Conservation (phyloP, 2,113 vertebrate genomes). For the Tupaia chinensis region DNA sequence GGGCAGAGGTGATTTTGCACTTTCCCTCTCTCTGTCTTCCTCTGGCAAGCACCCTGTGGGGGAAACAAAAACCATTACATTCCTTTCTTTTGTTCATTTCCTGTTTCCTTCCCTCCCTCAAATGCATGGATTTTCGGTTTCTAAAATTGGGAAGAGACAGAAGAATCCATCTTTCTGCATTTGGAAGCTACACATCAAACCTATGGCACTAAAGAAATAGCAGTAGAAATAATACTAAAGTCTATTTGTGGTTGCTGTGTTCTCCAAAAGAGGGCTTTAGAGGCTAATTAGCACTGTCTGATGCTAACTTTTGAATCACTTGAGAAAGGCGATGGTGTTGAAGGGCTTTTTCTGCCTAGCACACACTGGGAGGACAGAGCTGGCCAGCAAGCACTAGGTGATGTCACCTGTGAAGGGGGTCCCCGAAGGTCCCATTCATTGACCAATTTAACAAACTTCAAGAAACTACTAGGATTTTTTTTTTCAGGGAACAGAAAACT, state of each 20-base stretch:
- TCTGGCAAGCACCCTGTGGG: too few species aligned
- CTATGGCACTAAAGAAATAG: background rate
- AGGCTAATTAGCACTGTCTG: background rate
- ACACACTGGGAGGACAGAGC: conserved; percentile 90
- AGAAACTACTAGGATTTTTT: conserved; percentile 96
- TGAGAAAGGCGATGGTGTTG: background rate
- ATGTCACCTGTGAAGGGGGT: conserved; percentile 91
- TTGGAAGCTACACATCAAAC: background rate
- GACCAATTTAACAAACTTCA: conserved; percentile 97
- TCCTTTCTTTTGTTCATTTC: background rate
- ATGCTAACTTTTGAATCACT: background rate
- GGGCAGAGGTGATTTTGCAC: too few species aligned
- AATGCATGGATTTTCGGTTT: background rate
- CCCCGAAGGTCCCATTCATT: conserved; percentile 93
- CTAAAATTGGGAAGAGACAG: background rate
- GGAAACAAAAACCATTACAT: too few species aligned
- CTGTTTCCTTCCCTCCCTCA: background rate
- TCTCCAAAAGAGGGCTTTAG: background rate
- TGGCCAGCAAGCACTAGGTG: conserved; percentile 92
- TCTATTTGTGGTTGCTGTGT: background rate
- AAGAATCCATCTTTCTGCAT: background rate
- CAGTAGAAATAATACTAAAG: background rate
- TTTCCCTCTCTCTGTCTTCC: too few species aligned
- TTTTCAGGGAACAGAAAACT: conserved; percentile 94
- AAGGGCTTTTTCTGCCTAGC: background rate